Base-by-base conservation (phyloP, 1,140 invertebrate genomes). In the Drosophila hydei region DNA sequence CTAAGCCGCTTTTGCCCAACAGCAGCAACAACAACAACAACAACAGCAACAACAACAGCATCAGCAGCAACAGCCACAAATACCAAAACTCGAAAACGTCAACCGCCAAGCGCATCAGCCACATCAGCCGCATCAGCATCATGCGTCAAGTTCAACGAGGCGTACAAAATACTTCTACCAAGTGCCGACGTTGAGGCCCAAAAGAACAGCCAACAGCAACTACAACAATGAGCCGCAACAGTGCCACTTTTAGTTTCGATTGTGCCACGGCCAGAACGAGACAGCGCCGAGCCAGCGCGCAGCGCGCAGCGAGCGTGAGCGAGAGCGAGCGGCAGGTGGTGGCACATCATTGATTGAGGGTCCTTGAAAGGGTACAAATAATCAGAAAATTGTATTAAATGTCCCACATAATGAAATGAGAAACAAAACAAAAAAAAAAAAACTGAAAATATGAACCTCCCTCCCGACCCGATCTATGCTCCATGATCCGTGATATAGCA, bases 341-440 rank as follows among this genome's bases (percentile, higher is more conserved):
- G 61, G 69, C 69, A 67, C 54, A 67, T 30, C 54, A 72, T 80
- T 89, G 84, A 89, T 89, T 89, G 84, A 89, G 84, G 85, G 84
- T 89, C 84, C 84, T 89, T 89, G 59, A 85, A 90, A 89, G 79
- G 85, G 85, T 85, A 89, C 70, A 79, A 89, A 79, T 73, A 72
- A 87, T 72, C 78, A 83, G 72, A 85, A 87, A 85, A 77, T 79
- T 79, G 40, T 84, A 85, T 85, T 85, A 87, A 87, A 87, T 87
- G 83, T 88, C 77, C 83, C 81, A 87, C 83, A 87, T 81, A 75
- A 75, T 69, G 71, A 48, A 63, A 71, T 48, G 58, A 56, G 54
- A 52, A 59, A 11, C 16, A 42, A 14, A 40, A 14, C n/a, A 40
- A n/a, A n/a, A n/a, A 38, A 38, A 11, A 36, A 36, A 12, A 38